Evolutionary conservation across 2,797 vertebrate genomes (phyloP), one percentile per base, ranked within the genome.

Genomic region (Typhlichthys eigenmanni): DNA sequence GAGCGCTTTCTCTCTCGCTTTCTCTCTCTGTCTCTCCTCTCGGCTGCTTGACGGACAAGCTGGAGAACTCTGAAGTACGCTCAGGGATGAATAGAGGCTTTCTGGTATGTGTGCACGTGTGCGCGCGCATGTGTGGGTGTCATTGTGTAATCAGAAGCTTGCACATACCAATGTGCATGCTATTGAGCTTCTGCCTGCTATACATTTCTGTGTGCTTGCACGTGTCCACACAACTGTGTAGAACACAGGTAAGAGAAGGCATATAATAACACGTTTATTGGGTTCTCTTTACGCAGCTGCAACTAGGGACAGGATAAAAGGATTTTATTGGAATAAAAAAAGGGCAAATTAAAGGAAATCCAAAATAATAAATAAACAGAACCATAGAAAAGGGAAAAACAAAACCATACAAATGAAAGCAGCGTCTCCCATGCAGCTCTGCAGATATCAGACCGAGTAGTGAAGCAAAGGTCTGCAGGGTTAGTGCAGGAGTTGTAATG

Each of bases 61-160:
- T 83, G 69, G 68, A 80, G 84, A 60, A 83, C 68, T 73, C 74
- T 85, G 78, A 85, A 85, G 84, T 64, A 47, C 81, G 68, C 83
- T 87, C 55, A 2, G 64, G 58, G 48, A 78, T 87, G 87, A 87
- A 90, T 82, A 64, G 83, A 77, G 62, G 77, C 76, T 80, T 85
- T 86, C 77, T 88, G 79, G 69, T 65, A 53, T 43, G 47, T 48
- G 47, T 16, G 54, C 8, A 12, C 38, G 51, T 12, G 53, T 29
- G 32, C 38, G 19, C 6, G 9, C 13, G 13, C 55, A 7, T 7
- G 34, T 14, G 55, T 1, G 32, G 24, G 29, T 17, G 49, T 45
- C 5, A 10, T 12, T 16, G 38, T 46, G 4, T 13, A 32, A 55
- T 32, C 14, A 32, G 32, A 32, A 13, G 24, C 11, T 6, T 49